phyloP scores from a whole-genome alignment of 2,113 vertebrate species.

The Esox niger region DNA sequence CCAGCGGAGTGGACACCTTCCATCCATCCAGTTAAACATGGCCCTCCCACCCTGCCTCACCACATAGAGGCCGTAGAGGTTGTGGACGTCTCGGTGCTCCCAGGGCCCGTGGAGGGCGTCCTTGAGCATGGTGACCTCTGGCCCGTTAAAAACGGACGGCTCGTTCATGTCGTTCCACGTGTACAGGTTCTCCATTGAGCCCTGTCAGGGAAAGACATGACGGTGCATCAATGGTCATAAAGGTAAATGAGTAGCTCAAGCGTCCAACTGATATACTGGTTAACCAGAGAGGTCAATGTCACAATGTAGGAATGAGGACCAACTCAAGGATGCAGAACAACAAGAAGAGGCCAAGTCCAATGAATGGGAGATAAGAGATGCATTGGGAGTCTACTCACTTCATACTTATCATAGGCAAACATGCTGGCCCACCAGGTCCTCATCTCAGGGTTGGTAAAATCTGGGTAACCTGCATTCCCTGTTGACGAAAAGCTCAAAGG shows the following conservation, averaged over 20 bases:
- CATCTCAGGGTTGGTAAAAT: constrained; percentile 76
- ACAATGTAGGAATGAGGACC: background rate
- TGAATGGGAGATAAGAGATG: background rate
- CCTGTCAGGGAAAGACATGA: constrained; percentile 45
- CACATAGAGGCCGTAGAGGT: constrained; percentile 80
- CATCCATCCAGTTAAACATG: too few relatives aligned
- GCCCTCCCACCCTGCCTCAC: constrained; percentile 54
- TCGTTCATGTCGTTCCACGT: constrained; percentile 85
- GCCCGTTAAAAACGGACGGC: constrained; percentile 80
- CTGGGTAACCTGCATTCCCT: constrained; percentile 78
- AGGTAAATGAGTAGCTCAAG: constrained; percentile 9
- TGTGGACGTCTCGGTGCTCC: constrained; percentile 80
- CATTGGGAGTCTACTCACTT: constrained; percentile 53
- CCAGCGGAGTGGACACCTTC: background rate
- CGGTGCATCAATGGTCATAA: background rate
- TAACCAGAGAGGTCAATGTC: background rate
- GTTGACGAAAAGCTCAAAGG: background rate
- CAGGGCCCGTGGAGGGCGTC: constrained; percentile 73
- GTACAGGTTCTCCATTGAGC: constrained; percentile 73
- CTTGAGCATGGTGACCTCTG: constrained; percentile 82
- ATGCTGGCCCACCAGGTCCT: constrained; percentile 77
- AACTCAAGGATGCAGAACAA: background rate
- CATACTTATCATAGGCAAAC: constrained; percentile 77
- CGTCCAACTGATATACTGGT: background rate
- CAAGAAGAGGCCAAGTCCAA: background rate